Evolutionary conservation across 2,113 vertebrate genomes (phyloP).

Genomic region (Halichoerus grypus): DNA sequence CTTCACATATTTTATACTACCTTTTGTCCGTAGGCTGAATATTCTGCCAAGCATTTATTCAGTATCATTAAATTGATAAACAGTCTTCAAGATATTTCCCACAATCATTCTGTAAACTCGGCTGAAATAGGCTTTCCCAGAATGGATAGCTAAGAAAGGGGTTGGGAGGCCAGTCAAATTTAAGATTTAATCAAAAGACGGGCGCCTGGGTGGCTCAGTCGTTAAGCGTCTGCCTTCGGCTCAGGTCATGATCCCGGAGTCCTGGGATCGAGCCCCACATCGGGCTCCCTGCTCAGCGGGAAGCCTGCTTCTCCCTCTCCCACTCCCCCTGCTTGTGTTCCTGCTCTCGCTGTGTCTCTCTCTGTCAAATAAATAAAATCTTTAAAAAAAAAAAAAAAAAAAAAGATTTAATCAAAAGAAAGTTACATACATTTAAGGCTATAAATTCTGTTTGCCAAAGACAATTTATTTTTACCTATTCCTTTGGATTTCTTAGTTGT

Average conservation of each 20-base stretch:
- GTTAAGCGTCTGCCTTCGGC: too few relatives aligned
- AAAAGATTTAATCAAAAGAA: conserved; percentile 72
- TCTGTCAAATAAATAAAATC: too few relatives aligned
- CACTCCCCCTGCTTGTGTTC: too few relatives aligned
- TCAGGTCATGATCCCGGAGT: too few relatives aligned
- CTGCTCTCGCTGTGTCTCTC: too few relatives aligned
- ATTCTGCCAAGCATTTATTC: conserved; percentile 23
- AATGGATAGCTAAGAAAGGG: conserved; percentile 62
- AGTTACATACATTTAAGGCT: conserved; percentile 52
- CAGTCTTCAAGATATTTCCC: conserved; percentile 21
- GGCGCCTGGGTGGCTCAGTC: too few relatives aligned
- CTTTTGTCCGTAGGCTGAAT: background rate
- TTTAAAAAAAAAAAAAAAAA: too few relatives aligned
- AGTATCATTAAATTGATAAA: conserved; percentile 57
- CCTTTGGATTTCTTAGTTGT: conserved; percentile 47
- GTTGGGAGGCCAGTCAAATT: conserved; percentile 62
- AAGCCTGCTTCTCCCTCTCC: too few relatives aligned
- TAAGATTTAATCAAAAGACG: conserved; percentile 74
- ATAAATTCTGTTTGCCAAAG: conserved; percentile 40
- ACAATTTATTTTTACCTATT: conserved; percentile 57
- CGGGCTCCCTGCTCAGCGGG: too few relatives aligned
- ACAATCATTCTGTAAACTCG: conserved; percentile 50
- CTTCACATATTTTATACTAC: background rate
- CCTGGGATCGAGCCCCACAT: too few relatives aligned
- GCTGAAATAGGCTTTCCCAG: conserved; percentile 49